These are phyloP conservation scores for Calephelis perditalis DNA, from an alignment of 2,888 invertebrate species.

Conservation along the genomic window DNA sequence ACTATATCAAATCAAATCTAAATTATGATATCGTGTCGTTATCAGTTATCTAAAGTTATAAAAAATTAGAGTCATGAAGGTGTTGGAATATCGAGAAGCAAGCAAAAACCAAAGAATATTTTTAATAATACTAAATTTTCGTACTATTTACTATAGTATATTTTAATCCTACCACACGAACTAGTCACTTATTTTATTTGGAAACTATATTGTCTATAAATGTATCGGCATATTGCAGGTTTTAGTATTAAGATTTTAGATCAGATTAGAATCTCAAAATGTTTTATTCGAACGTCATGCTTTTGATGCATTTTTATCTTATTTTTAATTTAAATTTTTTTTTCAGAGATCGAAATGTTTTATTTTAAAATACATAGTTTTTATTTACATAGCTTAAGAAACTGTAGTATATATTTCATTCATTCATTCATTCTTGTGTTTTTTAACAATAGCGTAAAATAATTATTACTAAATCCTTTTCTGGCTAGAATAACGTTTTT, in stretches of 20 bases:
- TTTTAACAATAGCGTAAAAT: too few relatives aligned
- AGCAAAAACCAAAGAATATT: slow-evolving; percentile 50
- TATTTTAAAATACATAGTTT: neutral
- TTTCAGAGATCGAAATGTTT: neutral
- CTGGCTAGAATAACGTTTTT: too few relatives aligned
- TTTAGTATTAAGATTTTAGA: slow-evolving; percentile 42
- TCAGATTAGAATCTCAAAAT: slow-evolving; percentile 60
- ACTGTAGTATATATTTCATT: too few relatives aligned
- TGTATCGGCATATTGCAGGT: slow-evolving; percentile 48
- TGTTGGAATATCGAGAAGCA: slow-evolving; percentile 20
- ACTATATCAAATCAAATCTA: too few relatives aligned
- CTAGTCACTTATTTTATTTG: slow-evolving; percentile 48
- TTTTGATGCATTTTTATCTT: slow-evolving; percentile 33
- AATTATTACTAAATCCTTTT: too few relatives aligned
- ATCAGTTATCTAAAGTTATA: neutral
- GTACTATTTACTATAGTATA: slow-evolving; percentile 24
- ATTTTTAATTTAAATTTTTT: slow-evolving; percentile 24
- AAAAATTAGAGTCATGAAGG: neutral
- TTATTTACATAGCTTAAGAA: too few relatives aligned
- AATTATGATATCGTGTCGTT: too few relatives aligned
- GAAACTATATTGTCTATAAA: slow-evolving; percentile 19
- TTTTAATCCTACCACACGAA: slow-evolving; percentile 46
- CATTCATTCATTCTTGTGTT: too few relatives aligned
- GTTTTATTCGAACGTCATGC: slow-evolving; percentile 34
- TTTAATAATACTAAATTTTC: slow-evolving; percentile 27